Evolutionary conservation across 1,140 invertebrate genomes (phyloP), one percentile per base, ranked within the genome.

Genomic region (Meloidogyne floridensis): DNA sequence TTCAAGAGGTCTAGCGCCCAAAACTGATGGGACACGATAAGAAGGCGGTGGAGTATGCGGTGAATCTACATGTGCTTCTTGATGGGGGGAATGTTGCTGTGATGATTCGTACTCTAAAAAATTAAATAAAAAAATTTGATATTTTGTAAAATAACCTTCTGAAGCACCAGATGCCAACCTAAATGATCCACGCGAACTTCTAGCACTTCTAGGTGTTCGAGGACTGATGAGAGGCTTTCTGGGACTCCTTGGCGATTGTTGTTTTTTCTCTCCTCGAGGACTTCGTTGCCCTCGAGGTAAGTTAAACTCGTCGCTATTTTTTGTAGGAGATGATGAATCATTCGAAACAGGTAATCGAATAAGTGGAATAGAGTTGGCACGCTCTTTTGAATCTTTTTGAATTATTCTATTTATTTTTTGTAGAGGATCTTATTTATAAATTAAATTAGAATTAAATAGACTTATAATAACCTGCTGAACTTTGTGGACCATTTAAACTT

Each of bases 61-160:
- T 3, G 77, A 72, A 32, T 79, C 32, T 69, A 72, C 18, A 20
- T 65, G 77, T n/a, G 56, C 20, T 20, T 79, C 18, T 2, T 71
- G 77, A 51, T 10, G 47, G 43, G 69, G 69, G n/a, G 56, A 43
- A 20, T 71, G 59, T 71, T 18, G 72, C 32, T 79, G 59, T 42
- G 56, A 43, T 8, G 75, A 59, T 56, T 72, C 77, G 20, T 79
- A 69, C 8, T 79, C 77, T 79, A 53, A 77, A 65, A 78, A 9
- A 18, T 72, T 78, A n/a, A 69, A 51, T 42, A 65, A 65, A 4
- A n/a, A 65, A n/a, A n/a, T 65, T n/a, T 7, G n/a, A n/a, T n/a
- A 6, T 69, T 42, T 4, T 56, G 18, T 72, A 56, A 56, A 56
- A 69, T 77, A 13, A 71, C 77, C 77, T 11, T 79, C 77, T 51